phyloP scores from a whole-genome alignment of 2,113 vertebrate genomes.

The Isurus oxyrinchus region DNA sequence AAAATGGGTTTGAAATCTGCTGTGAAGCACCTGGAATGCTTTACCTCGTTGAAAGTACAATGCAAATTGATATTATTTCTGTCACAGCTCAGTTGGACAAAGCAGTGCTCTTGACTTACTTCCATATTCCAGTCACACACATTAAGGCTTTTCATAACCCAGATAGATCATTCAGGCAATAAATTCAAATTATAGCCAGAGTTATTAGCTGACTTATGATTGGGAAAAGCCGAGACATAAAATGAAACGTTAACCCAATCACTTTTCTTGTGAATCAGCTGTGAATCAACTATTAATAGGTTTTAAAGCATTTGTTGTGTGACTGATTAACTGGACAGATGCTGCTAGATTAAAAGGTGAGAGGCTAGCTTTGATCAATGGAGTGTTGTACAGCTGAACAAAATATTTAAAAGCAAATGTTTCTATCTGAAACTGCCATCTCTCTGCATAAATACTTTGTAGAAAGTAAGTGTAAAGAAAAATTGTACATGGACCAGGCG shows the following conservation, averaged over 20 bases:
- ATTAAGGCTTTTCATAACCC: not conserved
- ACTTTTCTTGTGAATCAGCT: not conserved
- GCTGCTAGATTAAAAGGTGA: not conserved
- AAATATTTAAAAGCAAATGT: not conserved
- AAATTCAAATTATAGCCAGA: not conserved
- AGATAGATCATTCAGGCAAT: not conserved
- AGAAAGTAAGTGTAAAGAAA: not conserved
- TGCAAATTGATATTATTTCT: not conserved
- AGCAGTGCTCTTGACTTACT: too few relatives aligned
- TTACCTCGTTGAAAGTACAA: not conserved
- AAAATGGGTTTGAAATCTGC: not conserved
- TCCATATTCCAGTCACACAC: too few relatives aligned
- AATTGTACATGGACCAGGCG: not conserved
- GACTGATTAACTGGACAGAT: conserved; percentile 8
- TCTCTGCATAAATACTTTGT: not conserved
- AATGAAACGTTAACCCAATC: not conserved
- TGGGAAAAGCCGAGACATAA: not conserved
- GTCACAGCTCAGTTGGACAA: not conserved
- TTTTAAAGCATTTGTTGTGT: not conserved
- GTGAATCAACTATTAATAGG: not conserved
- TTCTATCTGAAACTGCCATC: not conserved
- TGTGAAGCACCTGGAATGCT: not conserved
- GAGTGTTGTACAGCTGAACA: not conserved
- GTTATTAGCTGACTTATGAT: not conserved
- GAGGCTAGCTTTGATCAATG: not conserved